These are phyloP conservation scores for Carettochelys insculpta DNA, from an alignment of 2,113 vertebrate genomes.

Conservation along the genomic window DNA sequence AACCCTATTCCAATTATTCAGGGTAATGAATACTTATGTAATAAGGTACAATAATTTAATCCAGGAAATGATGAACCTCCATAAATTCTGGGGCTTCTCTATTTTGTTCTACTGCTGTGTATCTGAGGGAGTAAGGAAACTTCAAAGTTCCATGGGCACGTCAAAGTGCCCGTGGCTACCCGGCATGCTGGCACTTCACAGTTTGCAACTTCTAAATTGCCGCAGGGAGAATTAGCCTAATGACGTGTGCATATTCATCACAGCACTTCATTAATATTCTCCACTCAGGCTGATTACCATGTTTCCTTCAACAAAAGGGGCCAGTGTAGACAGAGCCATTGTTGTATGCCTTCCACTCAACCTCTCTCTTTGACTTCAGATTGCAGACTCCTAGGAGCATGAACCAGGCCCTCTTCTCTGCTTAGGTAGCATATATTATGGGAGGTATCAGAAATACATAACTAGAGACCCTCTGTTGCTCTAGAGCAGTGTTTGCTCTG, in stretches of 20 bases:
- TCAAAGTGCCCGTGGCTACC: no score
- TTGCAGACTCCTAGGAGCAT: not conserved
- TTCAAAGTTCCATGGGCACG: no score
- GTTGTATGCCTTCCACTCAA: not conserved
- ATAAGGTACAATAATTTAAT: not conserved
- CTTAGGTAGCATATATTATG: not conserved
- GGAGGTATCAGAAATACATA: not conserved
- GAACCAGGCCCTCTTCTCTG: not conserved
- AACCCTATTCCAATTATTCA: not conserved
- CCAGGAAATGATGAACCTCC: not conserved
- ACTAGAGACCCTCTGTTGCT: not conserved
- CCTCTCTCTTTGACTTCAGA: not conserved
- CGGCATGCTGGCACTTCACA: no score
- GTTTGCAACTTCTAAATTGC: no score
- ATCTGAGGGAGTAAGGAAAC: no score
- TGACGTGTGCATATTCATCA: no score
- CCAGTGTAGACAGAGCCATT: no score
- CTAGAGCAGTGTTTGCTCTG: not conserved
- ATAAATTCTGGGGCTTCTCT: not conserved
- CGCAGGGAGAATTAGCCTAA: no score
- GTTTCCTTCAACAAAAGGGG: no score
- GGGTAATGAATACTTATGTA: not conserved
- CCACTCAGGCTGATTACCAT: no score
- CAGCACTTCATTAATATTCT: no score
- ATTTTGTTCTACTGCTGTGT: not conserved